phyloP scores from a whole-genome alignment of 1,140 invertebrate species.

The Ooceraea biroi region DNA sequence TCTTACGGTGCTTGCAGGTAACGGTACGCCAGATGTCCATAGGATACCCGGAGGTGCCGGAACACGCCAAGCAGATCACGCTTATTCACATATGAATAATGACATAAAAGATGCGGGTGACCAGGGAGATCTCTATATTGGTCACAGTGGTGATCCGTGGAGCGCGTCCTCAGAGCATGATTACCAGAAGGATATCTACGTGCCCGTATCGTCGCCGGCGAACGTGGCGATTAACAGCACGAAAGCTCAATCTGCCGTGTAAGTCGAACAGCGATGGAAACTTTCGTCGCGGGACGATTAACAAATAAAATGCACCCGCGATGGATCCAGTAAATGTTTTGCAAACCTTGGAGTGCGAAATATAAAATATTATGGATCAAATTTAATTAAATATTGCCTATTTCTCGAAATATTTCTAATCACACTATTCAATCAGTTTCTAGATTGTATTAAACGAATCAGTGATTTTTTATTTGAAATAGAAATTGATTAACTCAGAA shows the following conservation, averaged over 20 bases:
- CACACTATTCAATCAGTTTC: no score
- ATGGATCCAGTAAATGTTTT: background rate
- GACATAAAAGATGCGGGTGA: slow-evolving; percentile 41
- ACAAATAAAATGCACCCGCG: background rate
- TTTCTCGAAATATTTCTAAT: no score
- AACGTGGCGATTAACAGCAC: slow-evolving; percentile 56
- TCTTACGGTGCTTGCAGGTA: slow-evolving; percentile 35
- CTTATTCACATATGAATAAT: slow-evolving; percentile 39
- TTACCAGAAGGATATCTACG: slow-evolving; percentile 40
- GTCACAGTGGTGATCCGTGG: slow-evolving; percentile 63
- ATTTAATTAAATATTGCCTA: no score
- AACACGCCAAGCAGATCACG: slow-evolving; percentile 36
- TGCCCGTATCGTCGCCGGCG: background rate
- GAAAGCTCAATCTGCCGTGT: background rate
- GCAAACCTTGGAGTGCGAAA: no score
- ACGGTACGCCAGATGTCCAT: slow-evolving; percentile 47
- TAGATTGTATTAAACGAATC: no score
- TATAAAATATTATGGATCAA: no score
- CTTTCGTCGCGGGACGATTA: background rate
- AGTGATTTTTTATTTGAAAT: no score
- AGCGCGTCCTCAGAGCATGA: slow-evolving; percentile 14
- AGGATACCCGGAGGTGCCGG: slow-evolving; percentile 40
- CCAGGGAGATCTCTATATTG: slow-evolving; percentile 50
- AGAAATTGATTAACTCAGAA: no score
- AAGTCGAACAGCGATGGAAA: slow-evolving; percentile 2